Evolutionary conservation across 2,888 invertebrate genomes (phyloP).

Genomic region (Heteromyza rotundicornis): DNA sequence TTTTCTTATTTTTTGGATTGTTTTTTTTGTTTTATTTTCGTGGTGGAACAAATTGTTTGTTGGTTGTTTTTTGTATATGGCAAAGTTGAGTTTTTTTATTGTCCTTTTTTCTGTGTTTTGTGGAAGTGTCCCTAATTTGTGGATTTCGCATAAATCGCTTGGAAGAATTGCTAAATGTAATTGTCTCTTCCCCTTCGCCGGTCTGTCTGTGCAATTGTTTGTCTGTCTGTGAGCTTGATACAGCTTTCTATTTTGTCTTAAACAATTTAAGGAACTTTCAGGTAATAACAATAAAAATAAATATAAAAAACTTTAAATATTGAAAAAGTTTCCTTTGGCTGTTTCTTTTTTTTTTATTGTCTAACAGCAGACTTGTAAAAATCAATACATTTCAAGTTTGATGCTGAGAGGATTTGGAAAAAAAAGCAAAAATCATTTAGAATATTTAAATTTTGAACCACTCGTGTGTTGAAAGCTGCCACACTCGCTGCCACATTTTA

Average conservation of each 20-base stretch:
- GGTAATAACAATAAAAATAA: conserved; percentile 1
- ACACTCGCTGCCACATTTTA: background rate
- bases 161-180: conserved; percentile 51
- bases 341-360: background rate
- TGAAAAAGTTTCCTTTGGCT: conserved; percentile 8
- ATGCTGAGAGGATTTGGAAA: background rate
- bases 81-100: conserved; percentile 17
- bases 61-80: conserved; percentile 12
- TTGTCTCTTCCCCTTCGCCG: no score
- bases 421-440: background rate
- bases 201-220: no score
- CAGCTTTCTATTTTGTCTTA: conserved; percentile 19
- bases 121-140: conserved; percentile 55
- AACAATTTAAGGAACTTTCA: background rate
- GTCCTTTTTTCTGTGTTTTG: conserved; percentile 33
- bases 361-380: background rate
- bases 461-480: background rate
- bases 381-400: background rate
- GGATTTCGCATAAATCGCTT: conserved; percentile 53
- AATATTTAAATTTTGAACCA: background rate
- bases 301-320: background rate
- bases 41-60: background rate
- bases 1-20: background rate
- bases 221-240: conserved; percentile 26
- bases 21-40: conserved; percentile 8